A percentile compares a stretch with the other conserved stretches of the same genome.
phyloP scores from a whole-genome alignment of 2,113 vertebrate species.

The Zootoca vivipara region DNA sequence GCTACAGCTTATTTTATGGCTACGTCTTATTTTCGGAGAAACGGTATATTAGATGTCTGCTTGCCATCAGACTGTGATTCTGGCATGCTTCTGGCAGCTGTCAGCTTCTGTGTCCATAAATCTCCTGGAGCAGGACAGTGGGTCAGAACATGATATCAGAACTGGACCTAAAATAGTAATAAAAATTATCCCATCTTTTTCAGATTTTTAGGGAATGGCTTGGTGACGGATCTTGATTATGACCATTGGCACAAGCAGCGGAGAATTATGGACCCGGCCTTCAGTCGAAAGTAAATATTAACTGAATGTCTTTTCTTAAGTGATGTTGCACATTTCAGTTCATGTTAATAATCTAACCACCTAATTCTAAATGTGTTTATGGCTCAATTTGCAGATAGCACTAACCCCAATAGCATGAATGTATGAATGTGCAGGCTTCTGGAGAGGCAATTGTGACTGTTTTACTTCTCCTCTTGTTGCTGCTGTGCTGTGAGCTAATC shows the following conservation, averaged over 20 bases:
- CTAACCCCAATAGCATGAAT: no score
- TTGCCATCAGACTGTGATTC: no score
- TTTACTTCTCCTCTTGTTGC: no score
- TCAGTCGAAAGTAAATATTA: conserved; percentile 80
- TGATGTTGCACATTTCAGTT: not conserved
- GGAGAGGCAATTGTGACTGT: no score
- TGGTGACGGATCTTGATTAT: conserved; percentile 81
- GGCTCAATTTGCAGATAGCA: not conserved
- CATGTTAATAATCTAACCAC: not conserved
- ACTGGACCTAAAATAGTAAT: not conserved
- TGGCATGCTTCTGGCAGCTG: no score
- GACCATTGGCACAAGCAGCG: conserved; percentile 89
- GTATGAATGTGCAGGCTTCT: no score
- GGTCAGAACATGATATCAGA: not conserved
- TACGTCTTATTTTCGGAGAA: no score
- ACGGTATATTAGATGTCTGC: no score
- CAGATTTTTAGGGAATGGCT: conserved; percentile 88
- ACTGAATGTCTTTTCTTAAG: not conserved
- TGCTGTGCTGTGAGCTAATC: no score
- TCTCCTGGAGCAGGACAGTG: no score
- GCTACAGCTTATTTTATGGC: no score
- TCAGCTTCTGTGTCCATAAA: no score
- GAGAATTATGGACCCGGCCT: conserved; percentile 88
- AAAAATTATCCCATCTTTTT: not conserved
- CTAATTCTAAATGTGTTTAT: not conserved